Evolutionary conservation across 2,888 invertebrate genomes (phyloP), one percentile per base, ranked within the genome.

Genomic region (Agonopterix subpropinquella): DNA sequence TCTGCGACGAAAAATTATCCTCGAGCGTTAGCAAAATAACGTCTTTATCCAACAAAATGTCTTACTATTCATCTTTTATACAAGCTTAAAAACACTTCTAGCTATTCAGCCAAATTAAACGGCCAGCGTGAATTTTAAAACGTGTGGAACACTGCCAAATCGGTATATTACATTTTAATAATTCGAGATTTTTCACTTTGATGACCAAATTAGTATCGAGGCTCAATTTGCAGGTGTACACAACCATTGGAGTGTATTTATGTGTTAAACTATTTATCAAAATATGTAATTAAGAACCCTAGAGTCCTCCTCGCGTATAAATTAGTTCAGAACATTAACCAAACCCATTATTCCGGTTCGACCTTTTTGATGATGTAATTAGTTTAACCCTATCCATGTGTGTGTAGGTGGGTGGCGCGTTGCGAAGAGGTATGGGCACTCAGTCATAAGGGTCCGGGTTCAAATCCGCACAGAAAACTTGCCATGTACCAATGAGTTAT

Each of bases 1-100:
- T 55, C 49, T 55, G 52, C 58, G 59, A 66, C 67, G 73, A 77
- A 80, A 80, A 80, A 78, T 76, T 63, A 73, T 75, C 70, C 65
- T 59, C 49, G 62, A 59, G 56, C 63, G 13, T 13, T 65, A 58
- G 55, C 53, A 57, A 59, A 67, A 69, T 65, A 72, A 72, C 59
- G 69, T 73, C 73, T 76, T 77, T 75, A 80, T 78, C 65, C 65
- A 61, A 61, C 59, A 59, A 67, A 67, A 64, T 62, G 62, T 61
- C 59, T 64, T 70, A 70, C 74, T 73, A 68, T 66, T 72, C 71
- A 75, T 70, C 57, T 65, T 59, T 64, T 59, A 54, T 55, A 51
- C 61, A 55, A 57, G 61, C 60, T 62, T 62, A 59, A 59, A 67
- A 64, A 51, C 58, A 61, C 55, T 62, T 65, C 58, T 35, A 36